Conservation (phyloP, 2,888 invertebrate genomes). For the Silvanus unidentatus region DNA sequence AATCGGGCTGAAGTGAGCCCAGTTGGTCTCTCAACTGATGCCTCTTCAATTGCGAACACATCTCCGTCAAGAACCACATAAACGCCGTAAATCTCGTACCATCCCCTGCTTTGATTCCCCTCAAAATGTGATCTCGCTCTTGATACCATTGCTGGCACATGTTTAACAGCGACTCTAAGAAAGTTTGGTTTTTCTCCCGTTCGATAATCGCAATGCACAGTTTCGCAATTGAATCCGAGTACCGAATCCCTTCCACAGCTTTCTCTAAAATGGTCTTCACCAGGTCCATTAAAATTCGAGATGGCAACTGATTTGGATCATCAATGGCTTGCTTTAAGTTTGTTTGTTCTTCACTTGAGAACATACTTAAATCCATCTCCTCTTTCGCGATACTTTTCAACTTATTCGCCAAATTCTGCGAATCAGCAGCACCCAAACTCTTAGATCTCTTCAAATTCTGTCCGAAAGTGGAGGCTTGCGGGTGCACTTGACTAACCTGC, state of each 20-base stretch:
- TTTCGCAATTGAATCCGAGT: slow-evolving; percentile 77
- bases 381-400: slow-evolving; percentile 60
- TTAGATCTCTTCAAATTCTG: slow-evolving; percentile 66
- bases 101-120: slow-evolving; percentile 52
- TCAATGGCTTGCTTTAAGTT: slow-evolving; percentile 70
- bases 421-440: slow-evolving; percentile 73
- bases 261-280: slow-evolving; percentile 76
- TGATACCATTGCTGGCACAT: slow-evolving; percentile 82
- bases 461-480: slow-evolving; percentile 15
- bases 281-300: slow-evolving; percentile 75
- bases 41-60: slow-evolving; percentile 81
- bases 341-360: slow-evolving; percentile 64
- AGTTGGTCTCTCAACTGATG: slow-evolving; percentile 52
- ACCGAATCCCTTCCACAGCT: slow-evolving; percentile 70
- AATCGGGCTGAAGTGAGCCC: slow-evolving; percentile 60
- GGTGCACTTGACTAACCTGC: slow-evolving; percentile 22
- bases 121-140: slow-evolving; percentile 65
- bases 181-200: slow-evolving; percentile 81
- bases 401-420: slow-evolving; percentile 61
- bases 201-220: slow-evolving; percentile 82
- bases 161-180: slow-evolving; percentile 81
- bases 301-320: slow-evolving; percentile 73
- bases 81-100: slow-evolving; percentile 72
- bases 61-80: slow-evolving; percentile 85
- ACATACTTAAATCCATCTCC: slow-evolving; percentile 70